Evolutionary conservation across 1,140 invertebrate genomes (phyloP), one percentile per base, ranked within the genome.

Genomic region (Drosophila pruinosa): DNA sequence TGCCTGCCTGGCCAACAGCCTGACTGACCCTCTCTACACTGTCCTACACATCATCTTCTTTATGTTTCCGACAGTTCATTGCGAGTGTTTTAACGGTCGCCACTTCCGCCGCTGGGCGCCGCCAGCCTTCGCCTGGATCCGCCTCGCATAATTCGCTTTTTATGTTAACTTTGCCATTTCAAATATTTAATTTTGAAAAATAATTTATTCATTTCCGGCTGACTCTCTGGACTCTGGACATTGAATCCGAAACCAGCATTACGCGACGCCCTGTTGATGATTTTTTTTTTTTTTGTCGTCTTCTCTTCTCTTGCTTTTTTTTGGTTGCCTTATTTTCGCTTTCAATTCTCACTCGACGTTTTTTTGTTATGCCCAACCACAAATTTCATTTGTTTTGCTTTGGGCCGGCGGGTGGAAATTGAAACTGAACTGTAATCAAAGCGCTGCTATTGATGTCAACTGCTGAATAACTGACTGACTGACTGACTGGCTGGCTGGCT

Each of bases 171-270:
- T 85, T 81, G 81, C 74, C 81, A 86, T 83, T 83, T 83, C 81
- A 83, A 83, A 83, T 83, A 83, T 83, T 83, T 83, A 85, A 83
- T 83, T 83, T 83, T 67, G 62, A 83, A 83, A 83, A 83, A 83
- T 83, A 83, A 86, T 83, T 83, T 83, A 83, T 83, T 83, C 80
- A 83, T 83, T 83, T 83, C 80, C 80, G 80, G 72, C 80, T 31
- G 50, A 36, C 39, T 64, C 14, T 31, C 36, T 38, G 36, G 14
- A 38, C 36, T 31, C 28, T 2, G 5, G 5, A 26, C 14, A 15
- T n/a, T n/a, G 6, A 14, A 19, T 10, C 31, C 21, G 54, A 48
- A 31, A 38, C 12, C 57, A 38, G 24, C 19, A 8, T 39, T 45
- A 24, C 58, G 26, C 58, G 14, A 36, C 48, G 39, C 39, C 17